phyloP scores from a whole-genome alignment of 2,113 vertebrate genomes.

The Muntiacus muntjak region DNA sequence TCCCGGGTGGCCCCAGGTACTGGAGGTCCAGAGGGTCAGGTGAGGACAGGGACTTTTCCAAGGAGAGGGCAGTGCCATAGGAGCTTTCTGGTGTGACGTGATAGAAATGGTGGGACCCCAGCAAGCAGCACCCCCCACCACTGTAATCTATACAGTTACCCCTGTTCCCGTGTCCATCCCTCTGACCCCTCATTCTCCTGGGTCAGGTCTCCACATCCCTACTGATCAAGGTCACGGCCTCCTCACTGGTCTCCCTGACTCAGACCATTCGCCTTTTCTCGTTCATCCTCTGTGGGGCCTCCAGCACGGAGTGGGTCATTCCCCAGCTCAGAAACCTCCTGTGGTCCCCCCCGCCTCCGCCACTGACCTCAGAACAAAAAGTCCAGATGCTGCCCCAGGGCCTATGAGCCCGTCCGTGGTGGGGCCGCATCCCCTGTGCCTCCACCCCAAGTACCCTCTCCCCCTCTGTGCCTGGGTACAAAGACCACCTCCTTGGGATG shows the following conservation, averaged over 20 bases:
- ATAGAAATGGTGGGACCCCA: background rate
- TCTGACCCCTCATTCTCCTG: background rate
- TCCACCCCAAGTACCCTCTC: background rate
- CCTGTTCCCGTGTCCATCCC: too few relatives aligned
- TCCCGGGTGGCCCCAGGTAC: background rate
- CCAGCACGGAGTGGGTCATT: background rate
- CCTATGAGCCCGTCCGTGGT: background rate
- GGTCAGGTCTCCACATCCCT: background rate
- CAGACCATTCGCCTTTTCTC: background rate
- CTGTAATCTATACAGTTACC: too few relatives aligned
- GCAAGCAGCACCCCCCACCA: rapidly evolving
- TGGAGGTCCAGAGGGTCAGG: background rate
- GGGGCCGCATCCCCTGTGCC: rapidly evolving
- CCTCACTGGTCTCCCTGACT: background rate
- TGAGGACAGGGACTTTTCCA: background rate
- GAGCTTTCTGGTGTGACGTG: background rate
- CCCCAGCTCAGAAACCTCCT: background rate
- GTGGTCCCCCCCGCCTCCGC: rapidly evolving
- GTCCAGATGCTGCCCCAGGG: background rate
- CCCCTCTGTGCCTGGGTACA: background rate
- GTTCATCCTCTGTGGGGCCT: background rate
- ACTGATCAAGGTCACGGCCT: background rate
- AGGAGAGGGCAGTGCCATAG: background rate
- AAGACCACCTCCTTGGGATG: background rate
- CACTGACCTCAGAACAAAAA: background rate